A percentile compares a stretch with the other conserved stretches of the same genome.
phyloP scores from a whole-genome alignment of 1,140 invertebrate genomes.

The Holcopasites calliopsidis region DNA sequence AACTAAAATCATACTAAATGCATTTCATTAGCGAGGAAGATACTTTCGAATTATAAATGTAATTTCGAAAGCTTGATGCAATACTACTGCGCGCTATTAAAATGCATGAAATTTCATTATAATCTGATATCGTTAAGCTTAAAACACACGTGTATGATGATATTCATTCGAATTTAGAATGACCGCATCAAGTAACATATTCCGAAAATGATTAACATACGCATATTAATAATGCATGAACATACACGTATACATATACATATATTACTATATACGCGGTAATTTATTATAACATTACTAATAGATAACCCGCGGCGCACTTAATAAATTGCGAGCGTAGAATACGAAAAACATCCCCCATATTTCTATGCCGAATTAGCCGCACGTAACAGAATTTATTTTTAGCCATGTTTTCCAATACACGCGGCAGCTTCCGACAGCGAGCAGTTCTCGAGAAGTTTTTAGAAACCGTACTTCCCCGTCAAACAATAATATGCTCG shows the following conservation, averaged over 20 bases:
- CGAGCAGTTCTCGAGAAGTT: background rate
- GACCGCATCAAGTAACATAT: background rate
- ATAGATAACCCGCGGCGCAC: no score
- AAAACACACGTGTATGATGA: background rate
- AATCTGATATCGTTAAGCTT: background rate
- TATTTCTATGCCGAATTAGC: no score
- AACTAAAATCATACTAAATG: no score
- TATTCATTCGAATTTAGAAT: background rate
- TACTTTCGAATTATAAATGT: no score
- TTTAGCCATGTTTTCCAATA: no score
- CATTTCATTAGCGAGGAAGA: no score
- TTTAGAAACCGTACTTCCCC: background rate
- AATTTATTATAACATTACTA: no score
- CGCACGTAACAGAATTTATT: no score
- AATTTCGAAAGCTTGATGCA: no score
- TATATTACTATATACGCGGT: background rate
- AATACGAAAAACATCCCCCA: no score
- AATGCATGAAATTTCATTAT: background rate
- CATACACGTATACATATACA: background rate
- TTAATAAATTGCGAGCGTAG: background rate
- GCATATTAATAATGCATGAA: background rate
- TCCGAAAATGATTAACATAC: background rate
- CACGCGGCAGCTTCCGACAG: background rate
- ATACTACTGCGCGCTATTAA: background rate
- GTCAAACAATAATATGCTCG: slow-evolving; percentile 4